Conservation (phyloP, 1,140 invertebrate genomes). For the Drosophila obscura region DNA sequence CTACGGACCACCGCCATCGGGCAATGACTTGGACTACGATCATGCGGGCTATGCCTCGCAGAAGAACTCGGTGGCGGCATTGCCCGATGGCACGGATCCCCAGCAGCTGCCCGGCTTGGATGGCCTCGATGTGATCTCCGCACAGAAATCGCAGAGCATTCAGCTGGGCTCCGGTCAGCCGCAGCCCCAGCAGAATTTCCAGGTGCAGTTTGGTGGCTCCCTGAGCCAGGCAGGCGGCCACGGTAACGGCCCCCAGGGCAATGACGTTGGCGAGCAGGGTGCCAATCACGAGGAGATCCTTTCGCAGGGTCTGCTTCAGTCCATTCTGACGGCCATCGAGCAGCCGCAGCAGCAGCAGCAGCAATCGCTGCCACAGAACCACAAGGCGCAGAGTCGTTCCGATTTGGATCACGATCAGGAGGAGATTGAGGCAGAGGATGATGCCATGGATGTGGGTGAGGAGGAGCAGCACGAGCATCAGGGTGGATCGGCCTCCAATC, state of each 20-base stretch:
- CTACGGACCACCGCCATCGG: slow-evolving; percentile 72
- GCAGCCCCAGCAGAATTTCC: slow-evolving; percentile 87
- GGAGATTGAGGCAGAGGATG: too few species aligned
- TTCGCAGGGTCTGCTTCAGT: slow-evolving; percentile 90
- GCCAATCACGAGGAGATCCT: slow-evolving; percentile 89
- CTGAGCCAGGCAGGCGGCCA: slow-evolving; percentile 17
- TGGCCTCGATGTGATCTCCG: slow-evolving; percentile 85
- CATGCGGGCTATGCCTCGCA: slow-evolving; percentile 74
- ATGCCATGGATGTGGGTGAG: background rate
- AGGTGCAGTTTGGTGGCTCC: slow-evolving; percentile 89
- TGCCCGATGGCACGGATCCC: slow-evolving; percentile 70
- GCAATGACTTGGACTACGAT: slow-evolving; percentile 66
- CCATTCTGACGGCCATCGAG: slow-evolving; percentile 90
- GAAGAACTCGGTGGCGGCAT: slow-evolving; percentile 57
- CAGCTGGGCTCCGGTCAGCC: slow-evolving; percentile 85
- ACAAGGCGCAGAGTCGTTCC: slow-evolving; percentile 72
- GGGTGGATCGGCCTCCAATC: slow-evolving; percentile 34
- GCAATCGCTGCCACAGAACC: slow-evolving; percentile 41
- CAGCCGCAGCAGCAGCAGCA: slow-evolving; percentile 83
- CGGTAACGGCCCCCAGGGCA: background rate
- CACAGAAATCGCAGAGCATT: slow-evolving; percentile 75
- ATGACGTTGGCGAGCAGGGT: slow-evolving; percentile 23
- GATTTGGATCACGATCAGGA: slow-evolving; percentile 52
- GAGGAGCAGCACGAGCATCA: slow-evolving; percentile 25
- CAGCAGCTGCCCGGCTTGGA: slow-evolving; percentile 71